Base-by-base conservation (phyloP, 2,888 invertebrate species). In the Cantharis lateralis region DNA sequence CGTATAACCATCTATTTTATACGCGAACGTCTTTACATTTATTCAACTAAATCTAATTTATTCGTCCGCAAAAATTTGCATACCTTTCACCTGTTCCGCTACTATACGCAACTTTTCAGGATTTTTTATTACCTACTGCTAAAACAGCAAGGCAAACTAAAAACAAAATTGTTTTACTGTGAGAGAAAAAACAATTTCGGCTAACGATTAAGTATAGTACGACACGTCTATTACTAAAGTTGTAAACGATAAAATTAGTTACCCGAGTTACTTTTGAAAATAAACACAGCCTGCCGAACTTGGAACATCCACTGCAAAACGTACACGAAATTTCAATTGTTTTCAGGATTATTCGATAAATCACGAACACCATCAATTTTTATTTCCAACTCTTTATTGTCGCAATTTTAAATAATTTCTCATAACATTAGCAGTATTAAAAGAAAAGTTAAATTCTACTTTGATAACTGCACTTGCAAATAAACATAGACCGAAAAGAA, bases 41-140 rank as follows among this genome's bases (percentile, higher is more conserved):
- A 66, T 66, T 66, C 64, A 66, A 66, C 64, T 66, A 66, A 66
- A 66, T 66, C 64, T 66, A 66, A 66, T 66, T 66, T 66, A 66
- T 66, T 66, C 64, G 64, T 66, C 64, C 64, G 64, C 64, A 66
- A 66, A 66, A 66, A 66, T 66, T 66, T 66, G 64, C 64, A 66
- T 66, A 66, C 64, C 64, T 66, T 66, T 66, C 16, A 20, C 64
- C 18, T 20, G 64, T 66, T 66, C 64, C 64, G 64, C 64, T 66
- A 20, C 64, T 66, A n/a, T 48, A 48, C n/a, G 48, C 13, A 20
- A 66, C 64, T 66, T 66, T 66, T 66, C 64, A 4, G 20, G 64
- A 66, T 66, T 66, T 20, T 66, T 66, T 66, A 66, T 66, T 66
- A 66, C 24, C 24, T 24, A 24, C 13, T 20, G 64, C 64, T 24